Percentiles rank a stretch among this genome's conserved stretches.
phyloP scores from a whole-genome alignment of 2,113 vertebrate genomes.

The Spea multiplicata region DNA sequence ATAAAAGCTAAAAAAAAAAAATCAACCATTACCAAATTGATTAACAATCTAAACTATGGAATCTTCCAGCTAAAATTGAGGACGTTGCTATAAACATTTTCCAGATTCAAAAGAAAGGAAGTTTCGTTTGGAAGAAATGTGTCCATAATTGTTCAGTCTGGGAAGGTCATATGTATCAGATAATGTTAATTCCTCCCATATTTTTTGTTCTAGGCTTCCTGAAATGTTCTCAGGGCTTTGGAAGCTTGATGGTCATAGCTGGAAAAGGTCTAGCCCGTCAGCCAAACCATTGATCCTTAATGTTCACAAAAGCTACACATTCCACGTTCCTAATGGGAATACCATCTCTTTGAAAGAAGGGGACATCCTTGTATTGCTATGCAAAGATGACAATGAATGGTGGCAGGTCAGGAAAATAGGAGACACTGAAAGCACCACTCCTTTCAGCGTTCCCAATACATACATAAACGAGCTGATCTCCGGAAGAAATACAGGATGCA shows the following conservation, averaged over 20 bases:
- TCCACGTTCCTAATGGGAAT: constrained; percentile 72
- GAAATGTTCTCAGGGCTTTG: constrained; percentile 73
- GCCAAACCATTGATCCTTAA: constrained; percentile 64
- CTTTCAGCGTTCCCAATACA: constrained; percentile 81
- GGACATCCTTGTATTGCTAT: constrained; percentile 80
- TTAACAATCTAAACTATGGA: too few species aligned
- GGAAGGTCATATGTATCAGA: neutral
- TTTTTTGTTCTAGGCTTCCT: constrained; percentile 14
- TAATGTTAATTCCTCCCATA: neutral
- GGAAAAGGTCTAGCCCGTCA: constrained; percentile 50
- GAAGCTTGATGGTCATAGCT: constrained; percentile 55
- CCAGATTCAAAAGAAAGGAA: too few species aligned
- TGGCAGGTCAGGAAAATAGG: constrained; percentile 81
- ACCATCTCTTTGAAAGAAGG: constrained; percentile 80
- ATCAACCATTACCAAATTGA: too few species aligned
- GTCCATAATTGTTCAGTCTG: neutral
- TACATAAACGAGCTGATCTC: constrained; percentile 64
- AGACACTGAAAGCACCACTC: constrained; percentile 66
- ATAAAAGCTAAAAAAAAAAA: too few species aligned
- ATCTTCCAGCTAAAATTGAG: too few species aligned
- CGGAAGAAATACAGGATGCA: neutral
- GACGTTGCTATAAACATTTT: too few species aligned
- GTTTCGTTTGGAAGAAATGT: too few species aligned
- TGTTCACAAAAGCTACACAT: constrained; percentile 79
- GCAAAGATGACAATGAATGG: constrained; percentile 83